These are phyloP conservation scores for Apis cerana DNA, from an alignment of 1,140 invertebrate species.

Conservation along the genomic window DNA sequence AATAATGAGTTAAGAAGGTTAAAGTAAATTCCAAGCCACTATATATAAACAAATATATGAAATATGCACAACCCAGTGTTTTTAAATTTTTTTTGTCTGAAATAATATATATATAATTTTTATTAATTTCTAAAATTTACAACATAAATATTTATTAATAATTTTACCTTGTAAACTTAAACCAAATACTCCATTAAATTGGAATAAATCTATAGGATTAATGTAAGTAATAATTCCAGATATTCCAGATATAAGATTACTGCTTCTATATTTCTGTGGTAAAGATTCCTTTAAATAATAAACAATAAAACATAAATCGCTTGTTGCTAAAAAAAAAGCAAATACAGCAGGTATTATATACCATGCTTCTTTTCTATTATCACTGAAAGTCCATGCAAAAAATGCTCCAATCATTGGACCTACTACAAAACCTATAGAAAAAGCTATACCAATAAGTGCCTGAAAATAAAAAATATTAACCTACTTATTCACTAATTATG, in stretches of 20 bases:
- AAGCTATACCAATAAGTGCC: conserved; percentile 98
- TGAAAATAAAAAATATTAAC: conserved; percentile 80
- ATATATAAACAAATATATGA: conserved; percentile 97
- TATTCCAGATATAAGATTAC: conserved; percentile 85
- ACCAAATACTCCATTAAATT: conserved; percentile 75
- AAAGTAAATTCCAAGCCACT: conserved; percentile 99
- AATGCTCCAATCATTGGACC: conserved; percentile 97
- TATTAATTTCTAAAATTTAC: neutral
- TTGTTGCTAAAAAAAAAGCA: conserved; percentile 89
- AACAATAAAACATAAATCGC: conserved; percentile 90
- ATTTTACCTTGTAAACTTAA: conserved; percentile 65
- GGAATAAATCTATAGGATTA: conserved; percentile 86
- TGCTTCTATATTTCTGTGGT: conserved; percentile 86
- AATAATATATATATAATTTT: conserved; percentile 55
- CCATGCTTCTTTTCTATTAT: conserved; percentile 85
- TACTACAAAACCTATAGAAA: conserved; percentile 98
- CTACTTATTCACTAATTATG: neutral
- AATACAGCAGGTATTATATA: conserved; percentile 93
- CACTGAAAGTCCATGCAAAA: conserved; percentile 88
- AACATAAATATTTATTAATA: conserved; percentile 58
- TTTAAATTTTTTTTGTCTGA: conserved; percentile 86
- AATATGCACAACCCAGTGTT: conserved; percentile 92
- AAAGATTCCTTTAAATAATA: conserved; percentile 94
- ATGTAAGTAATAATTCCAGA: conserved; percentile 89
- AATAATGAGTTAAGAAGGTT: conserved; percentile 97